A percentile compares a stretch with the other conserved stretches of the same genome.
Evolutionary conservation across 2,797 vertebrate species (phyloP).

Genomic region (Philypnodon macrostomus): DNA sequence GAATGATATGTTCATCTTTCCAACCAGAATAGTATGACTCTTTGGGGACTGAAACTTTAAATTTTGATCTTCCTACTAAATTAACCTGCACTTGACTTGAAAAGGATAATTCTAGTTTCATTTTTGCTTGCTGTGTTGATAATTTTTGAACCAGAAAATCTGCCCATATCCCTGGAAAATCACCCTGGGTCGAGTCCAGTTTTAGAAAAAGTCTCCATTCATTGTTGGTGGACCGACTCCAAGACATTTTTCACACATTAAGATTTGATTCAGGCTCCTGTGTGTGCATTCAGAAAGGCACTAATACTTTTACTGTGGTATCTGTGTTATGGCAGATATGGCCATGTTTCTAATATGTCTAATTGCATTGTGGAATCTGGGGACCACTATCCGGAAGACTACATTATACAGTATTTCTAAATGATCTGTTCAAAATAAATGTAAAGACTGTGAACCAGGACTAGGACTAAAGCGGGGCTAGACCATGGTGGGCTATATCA

Average conservation of each 20-base stretch:
- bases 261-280: slow-evolving; percentile 27
- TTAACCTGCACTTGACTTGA: neutral
- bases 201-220: slow-evolving; percentile 47
- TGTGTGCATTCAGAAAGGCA: neutral
- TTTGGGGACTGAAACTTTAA: too few species aligned
- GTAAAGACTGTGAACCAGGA: slow-evolving; percentile 1
- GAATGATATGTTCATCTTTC: too few species aligned
- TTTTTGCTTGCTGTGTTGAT: slow-evolving; percentile 28
- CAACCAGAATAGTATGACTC: too few species aligned
- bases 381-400: too few species aligned
- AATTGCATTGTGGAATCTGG: too few species aligned
- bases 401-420: too few species aligned
- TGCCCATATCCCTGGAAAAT: slow-evolving; percentile 48
- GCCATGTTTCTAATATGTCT: too few species aligned
- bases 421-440: neutral
- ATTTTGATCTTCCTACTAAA: neutral
- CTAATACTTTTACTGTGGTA: neutral
- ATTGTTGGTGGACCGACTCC: slow-evolving; percentile 32
- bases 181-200: slow-evolving; percentile 30
- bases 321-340: slow-evolving; percentile 6
- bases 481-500: too few species aligned
- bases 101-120: slow-evolving; percentile 12
- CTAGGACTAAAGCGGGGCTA: too few species aligned
- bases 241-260: slow-evolving; percentile 23
- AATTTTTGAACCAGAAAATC: slow-evolving; percentile 47